These are phyloP conservation scores for Albula glossodonta DNA, from an alignment of 2,113 vertebrate species.

Conservation along the genomic window DNA sequence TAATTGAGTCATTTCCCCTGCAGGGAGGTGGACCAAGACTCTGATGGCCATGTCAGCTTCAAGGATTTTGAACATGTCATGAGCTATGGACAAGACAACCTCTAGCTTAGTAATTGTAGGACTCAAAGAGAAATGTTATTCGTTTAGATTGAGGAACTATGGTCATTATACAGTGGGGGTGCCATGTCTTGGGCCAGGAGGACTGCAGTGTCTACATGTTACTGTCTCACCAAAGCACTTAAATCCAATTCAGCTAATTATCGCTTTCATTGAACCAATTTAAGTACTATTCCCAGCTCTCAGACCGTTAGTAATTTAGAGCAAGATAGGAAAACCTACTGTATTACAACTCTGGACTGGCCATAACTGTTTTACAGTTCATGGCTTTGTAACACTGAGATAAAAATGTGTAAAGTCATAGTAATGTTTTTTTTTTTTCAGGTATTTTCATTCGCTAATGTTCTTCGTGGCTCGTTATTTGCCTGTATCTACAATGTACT, in stretches of 20 bases:
- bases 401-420: not conserved
- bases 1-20: conserved; percentile 46
- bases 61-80: conserved; percentile 76
- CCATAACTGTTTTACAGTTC: not conserved
- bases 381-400: not conserved
- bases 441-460: not conserved
- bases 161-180: not conserved
- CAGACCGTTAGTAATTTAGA: not conserved
- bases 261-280: not conserved
- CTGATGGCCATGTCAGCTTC: conserved; percentile 73
- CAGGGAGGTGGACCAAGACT: conserved; percentile 75
- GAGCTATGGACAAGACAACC: conserved; percentile 58
- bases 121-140: not conserved
- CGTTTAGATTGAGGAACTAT: not conserved
- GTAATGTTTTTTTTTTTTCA: not conserved
- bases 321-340: not conserved
- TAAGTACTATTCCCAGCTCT: conserved; percentile 7
- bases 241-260: not conserved
- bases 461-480: not conserved
- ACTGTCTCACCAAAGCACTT: not conserved
- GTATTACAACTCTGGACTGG: not conserved
- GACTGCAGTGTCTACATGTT: not conserved
- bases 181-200: not conserved
- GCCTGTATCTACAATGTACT: conserved; percentile 4
- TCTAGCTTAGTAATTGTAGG: conserved; percentile 29